Base-by-base conservation (phyloP, 2,113 vertebrate species). In the Tauraco erythrolophus region DNA sequence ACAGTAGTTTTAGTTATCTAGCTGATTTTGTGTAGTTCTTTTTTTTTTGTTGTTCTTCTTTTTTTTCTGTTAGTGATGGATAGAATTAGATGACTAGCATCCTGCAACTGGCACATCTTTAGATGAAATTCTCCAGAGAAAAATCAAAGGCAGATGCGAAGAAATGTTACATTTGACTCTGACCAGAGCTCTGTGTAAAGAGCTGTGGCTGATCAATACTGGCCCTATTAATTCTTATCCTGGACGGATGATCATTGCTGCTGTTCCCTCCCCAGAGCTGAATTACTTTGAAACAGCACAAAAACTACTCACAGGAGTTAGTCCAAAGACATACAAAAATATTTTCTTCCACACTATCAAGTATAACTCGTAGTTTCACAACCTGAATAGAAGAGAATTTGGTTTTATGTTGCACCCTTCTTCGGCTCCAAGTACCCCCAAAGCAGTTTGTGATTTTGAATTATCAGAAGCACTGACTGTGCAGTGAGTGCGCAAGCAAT, bases 201-300 rank as follows among this genome's bases (percentile, higher is more conserved):
- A 96, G 35, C 80, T 92, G 28, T 48, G 56, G 46, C 85, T 96
- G 97, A 98, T 98, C 97, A 97, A 98, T 98, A 97, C 41, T 24
- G 69, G 78, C 19, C 64, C 87, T 98, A 97, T 98, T 98, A 98
- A 98, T 98, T 98, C 88, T 97, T 92, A 97, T 95, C 83, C 92
- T 83, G 93, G 95, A 76, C 5, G 6, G 80, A 95, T 96, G 97
- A 98, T 93, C 94, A 95, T 94, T 97, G 80, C 93, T 86, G 97
- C 92, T 94, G 24, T 84, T 98, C 79, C 89, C 87, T 97, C 96
- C 91, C 82, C 33, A 93, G 94, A 97, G 96, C 79, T 97, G 97
- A 98, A 97, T 98, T 98, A 98, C 89, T 97, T 96, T 97, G 95
- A 97, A 98, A 97, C 17, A 93, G 92, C 62, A 94, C 68, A 95